Evolutionary conservation across 2,888 invertebrate species (phyloP).

Genomic region (Drosophila mimetica): DNA sequence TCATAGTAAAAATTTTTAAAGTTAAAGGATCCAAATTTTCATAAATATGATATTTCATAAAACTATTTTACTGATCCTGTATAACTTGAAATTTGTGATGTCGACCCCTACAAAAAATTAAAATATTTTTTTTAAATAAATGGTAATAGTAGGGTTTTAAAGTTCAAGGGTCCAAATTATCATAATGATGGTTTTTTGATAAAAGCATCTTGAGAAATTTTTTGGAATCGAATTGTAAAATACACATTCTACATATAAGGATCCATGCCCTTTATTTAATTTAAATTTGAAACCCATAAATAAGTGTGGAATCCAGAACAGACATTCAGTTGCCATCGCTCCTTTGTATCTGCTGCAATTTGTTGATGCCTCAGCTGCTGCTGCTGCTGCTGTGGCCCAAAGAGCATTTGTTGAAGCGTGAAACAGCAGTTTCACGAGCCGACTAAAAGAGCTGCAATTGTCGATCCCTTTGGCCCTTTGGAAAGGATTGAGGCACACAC

Average conservation of each 20-base stretch:
- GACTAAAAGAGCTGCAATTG: constrained; percentile 53
- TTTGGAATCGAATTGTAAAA: background rate
- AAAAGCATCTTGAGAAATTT: background rate
- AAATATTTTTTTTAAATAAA: no score
- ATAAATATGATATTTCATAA: no score
- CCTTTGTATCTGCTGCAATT: constrained; percentile 65
- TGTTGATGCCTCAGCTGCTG: constrained; percentile 49
- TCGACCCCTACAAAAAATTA: no score
- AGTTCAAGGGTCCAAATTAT: no score
- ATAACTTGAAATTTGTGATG: no score
- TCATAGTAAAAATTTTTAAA: no score
- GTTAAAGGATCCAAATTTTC: no score
- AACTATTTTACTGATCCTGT: no score
- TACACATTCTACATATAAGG: background rate
- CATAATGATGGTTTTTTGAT: no score
- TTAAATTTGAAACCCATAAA: constrained; percentile 2
- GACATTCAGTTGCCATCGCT: constrained; percentile 29
- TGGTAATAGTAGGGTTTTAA: no score
- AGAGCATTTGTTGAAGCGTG: constrained; percentile 75
- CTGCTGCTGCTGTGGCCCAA: constrained; percentile 49
- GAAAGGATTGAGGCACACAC: constrained; percentile 57
- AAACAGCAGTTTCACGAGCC: constrained; percentile 77
- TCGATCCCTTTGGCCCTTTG: constrained; percentile 34
- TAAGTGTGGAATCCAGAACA: constrained; percentile 19
- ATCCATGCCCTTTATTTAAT: background rate